Evolutionary conservation across 1,140 invertebrate species (phyloP), one percentile per base, ranked within the genome.

Genomic region (Neodiprion fabricii): DNA sequence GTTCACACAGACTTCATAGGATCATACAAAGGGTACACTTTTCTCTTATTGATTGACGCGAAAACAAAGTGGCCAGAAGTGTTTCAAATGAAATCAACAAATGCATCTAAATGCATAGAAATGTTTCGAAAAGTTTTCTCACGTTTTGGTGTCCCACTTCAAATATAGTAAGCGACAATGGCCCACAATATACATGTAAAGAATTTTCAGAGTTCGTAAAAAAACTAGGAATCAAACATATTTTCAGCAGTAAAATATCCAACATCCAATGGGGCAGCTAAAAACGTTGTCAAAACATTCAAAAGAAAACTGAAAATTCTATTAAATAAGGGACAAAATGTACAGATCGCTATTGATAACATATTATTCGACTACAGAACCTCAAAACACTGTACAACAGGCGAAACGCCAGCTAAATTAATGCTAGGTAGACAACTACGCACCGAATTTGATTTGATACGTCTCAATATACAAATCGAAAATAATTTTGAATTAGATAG

Each of bases 1-100:
- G 65, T 86, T 11, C 83, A 85, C 72, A 71, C 78, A 9, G 83
- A 86, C 77, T 82, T 53, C 14, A 67, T 75, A 17, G 76, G 74
- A 12, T 72, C 76, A 12, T 50, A 79, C 70, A 9, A 14, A n/a
- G 74, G 74, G 9, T 9, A 12, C n/a, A 72, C 21, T 12, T 75
- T 72, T 17, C 28, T 75, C 17, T 48, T 72, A 10, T 9, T 72
- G 17, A 40, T 74, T 53, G 74, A 74, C 47, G 14, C 74, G 14
- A 65, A n/a, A 17, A 50, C 74, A 1, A 77, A 77, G 68, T 77
- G 76, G 76, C 21, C 75, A n/a, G 50, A 53, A 53, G n/a, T 53
- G 10, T 53, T 53, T 1, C 10, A 53, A n/a, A 53, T 53, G 10
- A 53, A 53, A 1, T 53, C 50, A 1, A 53, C n/a, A 1, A n/a